Conservation (phyloP, 2,888 invertebrate species). For the Andrena bicolor region DNA sequence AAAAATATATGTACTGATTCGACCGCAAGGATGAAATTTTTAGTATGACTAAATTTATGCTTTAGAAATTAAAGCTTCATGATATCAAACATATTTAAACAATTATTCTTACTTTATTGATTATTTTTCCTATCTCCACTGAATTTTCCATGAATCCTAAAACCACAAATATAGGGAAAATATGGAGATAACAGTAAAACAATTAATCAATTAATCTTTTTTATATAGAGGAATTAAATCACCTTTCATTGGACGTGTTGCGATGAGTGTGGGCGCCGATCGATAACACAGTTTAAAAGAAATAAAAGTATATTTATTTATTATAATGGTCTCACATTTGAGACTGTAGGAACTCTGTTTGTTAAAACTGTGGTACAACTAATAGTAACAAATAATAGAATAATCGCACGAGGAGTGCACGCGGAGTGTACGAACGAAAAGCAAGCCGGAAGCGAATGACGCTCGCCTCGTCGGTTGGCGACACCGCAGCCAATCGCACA, state of each 20-base stretch:
- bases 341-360: no score
- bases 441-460: no score
- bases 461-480: no score
- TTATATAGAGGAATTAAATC: not conserved
- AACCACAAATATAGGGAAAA: not conserved
- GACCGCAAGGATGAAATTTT: not conserved
- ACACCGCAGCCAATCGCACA: no score
- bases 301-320: no score
- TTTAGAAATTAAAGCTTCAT: not conserved
- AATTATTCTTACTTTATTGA: constrained; percentile 16
- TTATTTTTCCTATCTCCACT: not conserved
- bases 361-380: no score
- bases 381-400: no score
- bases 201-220: not conserved
- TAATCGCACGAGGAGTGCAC: no score
- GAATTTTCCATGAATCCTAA: constrained; percentile 6
- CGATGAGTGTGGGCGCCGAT: no score
- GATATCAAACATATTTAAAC: not conserved
- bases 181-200: not conserved
- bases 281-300: no score
- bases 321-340: no score
- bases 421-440: no score
- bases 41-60: not conserved
- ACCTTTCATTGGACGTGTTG: constrained; percentile 10
- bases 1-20: not conserved